Base-by-base conservation (phyloP, 2,797 vertebrate genomes). In the Rhinella marina region DNA sequence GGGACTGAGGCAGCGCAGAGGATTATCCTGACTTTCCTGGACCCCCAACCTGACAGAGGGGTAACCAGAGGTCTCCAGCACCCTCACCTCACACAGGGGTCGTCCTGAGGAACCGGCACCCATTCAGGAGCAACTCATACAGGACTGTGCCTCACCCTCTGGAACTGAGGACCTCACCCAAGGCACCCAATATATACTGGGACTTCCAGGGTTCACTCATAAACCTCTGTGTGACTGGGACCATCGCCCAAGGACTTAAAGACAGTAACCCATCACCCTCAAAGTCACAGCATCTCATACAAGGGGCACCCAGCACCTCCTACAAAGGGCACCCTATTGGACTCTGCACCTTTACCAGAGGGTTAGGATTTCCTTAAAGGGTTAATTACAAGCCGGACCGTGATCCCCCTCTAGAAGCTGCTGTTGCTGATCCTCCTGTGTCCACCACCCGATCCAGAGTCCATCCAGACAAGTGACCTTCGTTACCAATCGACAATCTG, bases 1-100 rank as follows among this genome's bases (percentile, higher is more conserved):
- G 86, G 90, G 91, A 85, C 91, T 0, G 1, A 68, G 0, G 19
- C 80, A 17, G 48, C 79, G 0, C 1, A 6, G 7, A 64, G 68
- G 16, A 19, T 13, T 32, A 41, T 5, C 12, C 48, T n/a, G 75
- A 77, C 23, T 50, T 50, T n/a, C 19, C 72, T 11, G 19, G 21
- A 75, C 32, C 16, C 72, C 48, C 41, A 29, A n/a, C 16, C 78
- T 48, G 19, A 48, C 32, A 62, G 27, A 62, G 29, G 57, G 54
- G 14, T 10, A 12, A 16, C 75, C 23, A 16, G 50, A 23, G 27
- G 41, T 5, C 12, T 70, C 68, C 68, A 29, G 1, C 25, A 29
- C 27, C 6, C 27, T 7, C 25, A 16, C 1, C 76, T 56, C n/a
- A 56, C 50, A 78, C 19, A 25, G 50, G 75, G 11, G 75, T 3